Evolutionary conservation across 2,888 invertebrate genomes (phyloP).

Genomic region (Yponomeuta malinellus): DNA sequence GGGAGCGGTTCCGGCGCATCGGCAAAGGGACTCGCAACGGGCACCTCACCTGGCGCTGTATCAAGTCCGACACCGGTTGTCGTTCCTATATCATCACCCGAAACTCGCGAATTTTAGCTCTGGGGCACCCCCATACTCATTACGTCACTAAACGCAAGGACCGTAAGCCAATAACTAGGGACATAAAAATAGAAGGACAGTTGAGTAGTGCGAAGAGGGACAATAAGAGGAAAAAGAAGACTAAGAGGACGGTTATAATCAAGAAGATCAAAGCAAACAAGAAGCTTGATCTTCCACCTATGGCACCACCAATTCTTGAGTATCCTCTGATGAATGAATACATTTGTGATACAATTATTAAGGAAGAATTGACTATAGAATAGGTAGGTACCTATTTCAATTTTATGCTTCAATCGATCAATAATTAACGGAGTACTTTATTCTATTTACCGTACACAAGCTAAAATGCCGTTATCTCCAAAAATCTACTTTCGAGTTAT

Average conservation of each 20-base stretch:
- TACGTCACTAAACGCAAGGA: conserved; percentile 24
- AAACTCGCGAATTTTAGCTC: conserved; percentile 34
- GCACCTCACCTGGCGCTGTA: conserved; percentile 50
- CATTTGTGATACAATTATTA: neutral
- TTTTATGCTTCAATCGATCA: too few species aligned
- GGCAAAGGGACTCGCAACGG: conserved; percentile 28
- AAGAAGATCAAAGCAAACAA: neutral
- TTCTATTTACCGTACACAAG: too few species aligned
- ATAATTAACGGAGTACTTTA: too few species aligned
- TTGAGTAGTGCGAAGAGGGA: neutral
- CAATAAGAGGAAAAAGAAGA: neutral
- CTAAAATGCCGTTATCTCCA: too few species aligned
- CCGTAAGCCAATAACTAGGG: neutral
- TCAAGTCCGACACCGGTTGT: conserved; percentile 59
- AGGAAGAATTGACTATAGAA: neutral
- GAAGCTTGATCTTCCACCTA: neutral
- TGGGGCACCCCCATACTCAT: conserved; percentile 39
- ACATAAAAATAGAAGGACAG: neutral
- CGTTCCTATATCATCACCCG: conserved; percentile 46
- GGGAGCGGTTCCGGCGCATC: conserved; percentile 45
- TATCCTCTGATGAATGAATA: neutral
- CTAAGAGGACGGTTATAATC: neutral
- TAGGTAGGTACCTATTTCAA: neutral
- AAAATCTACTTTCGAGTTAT: too few species aligned
- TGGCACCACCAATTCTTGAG: neutral